Evolutionary conservation across 2,113 vertebrate genomes (phyloP).

Genomic region (Tyto alba): DNA sequence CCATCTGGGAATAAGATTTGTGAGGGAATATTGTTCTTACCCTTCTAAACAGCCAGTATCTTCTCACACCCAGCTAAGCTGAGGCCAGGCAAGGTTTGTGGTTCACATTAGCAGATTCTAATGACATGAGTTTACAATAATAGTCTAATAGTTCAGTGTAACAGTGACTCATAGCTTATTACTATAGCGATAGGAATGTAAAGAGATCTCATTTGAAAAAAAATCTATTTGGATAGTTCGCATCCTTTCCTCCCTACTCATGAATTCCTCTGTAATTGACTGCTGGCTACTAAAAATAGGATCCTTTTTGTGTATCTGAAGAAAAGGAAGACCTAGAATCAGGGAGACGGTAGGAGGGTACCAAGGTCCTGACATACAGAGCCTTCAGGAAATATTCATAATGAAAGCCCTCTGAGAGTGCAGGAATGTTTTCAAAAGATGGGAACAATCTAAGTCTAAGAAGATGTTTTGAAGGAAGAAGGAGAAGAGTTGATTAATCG

Average conservation of each 20-base stretch:
- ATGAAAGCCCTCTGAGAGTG: not conserved
- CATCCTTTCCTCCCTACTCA: conserved; percentile 59
- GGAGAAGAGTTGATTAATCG: not conserved
- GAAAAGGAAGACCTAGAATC: conserved; percentile 20
- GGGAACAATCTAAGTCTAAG: not conserved
- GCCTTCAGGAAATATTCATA: not conserved
- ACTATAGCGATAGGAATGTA: not conserved
- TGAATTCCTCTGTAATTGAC: conserved; percentile 31
- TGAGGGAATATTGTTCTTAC: not conserved
- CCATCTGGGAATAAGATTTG: not conserved
- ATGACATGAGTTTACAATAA: conserved; percentile 26
- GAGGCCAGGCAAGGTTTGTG: not conserved
- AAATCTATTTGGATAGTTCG: conserved; percentile 4
- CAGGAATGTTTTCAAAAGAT: not conserved
- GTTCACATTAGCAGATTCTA: not conserved
- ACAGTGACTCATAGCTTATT: conserved; percentile 37
- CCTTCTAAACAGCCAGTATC: not conserved
- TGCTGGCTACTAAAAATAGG: conserved; percentile 40
- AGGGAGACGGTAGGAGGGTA: not conserved
- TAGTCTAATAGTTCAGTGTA: conserved; percentile 14
- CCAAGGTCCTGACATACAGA: not conserved
- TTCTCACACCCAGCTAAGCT: not conserved
- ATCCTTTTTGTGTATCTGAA: not conserved
- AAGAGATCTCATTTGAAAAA: conserved; percentile 21
- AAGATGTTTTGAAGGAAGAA: not conserved